Evolutionary conservation across 2,797 vertebrate genomes (phyloP).

Genomic region (Melanotaenia maccullochi): DNA sequence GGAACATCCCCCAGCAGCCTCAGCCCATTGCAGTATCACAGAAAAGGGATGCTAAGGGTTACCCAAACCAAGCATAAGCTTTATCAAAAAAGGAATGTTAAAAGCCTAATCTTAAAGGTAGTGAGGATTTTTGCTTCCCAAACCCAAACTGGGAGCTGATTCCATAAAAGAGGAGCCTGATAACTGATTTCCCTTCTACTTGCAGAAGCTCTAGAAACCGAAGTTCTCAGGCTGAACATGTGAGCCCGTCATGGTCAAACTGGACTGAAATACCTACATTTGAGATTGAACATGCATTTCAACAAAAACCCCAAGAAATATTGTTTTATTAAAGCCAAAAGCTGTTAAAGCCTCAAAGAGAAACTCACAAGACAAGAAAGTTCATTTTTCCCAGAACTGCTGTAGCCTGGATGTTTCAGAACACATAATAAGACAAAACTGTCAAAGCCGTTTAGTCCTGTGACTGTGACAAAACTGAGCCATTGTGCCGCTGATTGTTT

Average conservation of each 20-base stretch:
- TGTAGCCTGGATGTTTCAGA: slow-evolving; percentile 24
- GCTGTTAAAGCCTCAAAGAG: not conserved
- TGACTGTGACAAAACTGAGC: slow-evolving; percentile 29
- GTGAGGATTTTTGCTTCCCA: not conserved
- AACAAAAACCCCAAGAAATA: not conserved
- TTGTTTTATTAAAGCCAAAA: slow-evolving; percentile 6
- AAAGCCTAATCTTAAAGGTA: not conserved
- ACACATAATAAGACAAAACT: slow-evolving; percentile 35
- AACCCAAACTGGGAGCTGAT: not conserved
- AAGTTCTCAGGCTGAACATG: not conserved
- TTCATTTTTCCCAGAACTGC: slow-evolving; percentile 20
- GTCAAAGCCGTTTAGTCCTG: slow-evolving; percentile 27
- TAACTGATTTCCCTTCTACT: too few species aligned
- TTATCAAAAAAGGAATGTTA: not conserved
- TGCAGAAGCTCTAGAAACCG: too few species aligned
- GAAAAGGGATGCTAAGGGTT: not conserved
- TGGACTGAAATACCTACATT: not conserved
- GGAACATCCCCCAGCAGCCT: not conserved
- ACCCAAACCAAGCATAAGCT: not conserved
- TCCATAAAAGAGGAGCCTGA: not conserved
- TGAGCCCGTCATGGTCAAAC: not conserved
- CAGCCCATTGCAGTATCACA: not conserved
- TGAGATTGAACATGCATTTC: not conserved
- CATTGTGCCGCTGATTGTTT: slow-evolving; percentile 46
- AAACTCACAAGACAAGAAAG: slow-evolving; percentile 4